Percentiles rank a stretch among this genome's conserved stretches.
Conservation (phyloP, 2,888 invertebrate genomes). For the Conops quadrifasciatus region DNA sequence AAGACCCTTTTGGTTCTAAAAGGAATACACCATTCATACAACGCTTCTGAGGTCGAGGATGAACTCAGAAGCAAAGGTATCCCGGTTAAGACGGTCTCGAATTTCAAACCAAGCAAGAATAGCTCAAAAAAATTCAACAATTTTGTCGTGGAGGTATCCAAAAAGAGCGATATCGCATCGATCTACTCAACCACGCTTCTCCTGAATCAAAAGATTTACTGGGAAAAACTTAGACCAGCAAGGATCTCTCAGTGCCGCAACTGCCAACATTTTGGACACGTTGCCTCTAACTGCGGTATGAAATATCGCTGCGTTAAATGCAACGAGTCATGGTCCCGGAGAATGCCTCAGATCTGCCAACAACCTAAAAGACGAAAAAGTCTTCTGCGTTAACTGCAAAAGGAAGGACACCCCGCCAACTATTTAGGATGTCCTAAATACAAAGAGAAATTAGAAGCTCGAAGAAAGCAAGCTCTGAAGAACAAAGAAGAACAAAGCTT, state of each 20-base stretch:
- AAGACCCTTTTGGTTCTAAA: no score
- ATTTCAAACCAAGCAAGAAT: background rate
- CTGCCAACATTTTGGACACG: conserved; percentile 20
- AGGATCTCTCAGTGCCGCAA: background rate
- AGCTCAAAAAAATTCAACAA: background rate
- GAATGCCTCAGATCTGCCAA: background rate
- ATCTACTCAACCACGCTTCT: background rate
- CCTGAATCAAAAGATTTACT: conserved; percentile 4
- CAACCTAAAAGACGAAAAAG: background rate
- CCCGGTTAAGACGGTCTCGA: background rate
- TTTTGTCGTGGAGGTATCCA: background rate
- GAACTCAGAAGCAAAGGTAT: no score
- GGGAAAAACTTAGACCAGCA: conserved; percentile 4
- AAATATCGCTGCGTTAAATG: conserved; percentile 10
- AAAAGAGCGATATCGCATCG: background rate
- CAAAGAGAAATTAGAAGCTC: background rate
- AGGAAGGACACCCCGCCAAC: background rate
- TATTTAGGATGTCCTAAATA: conserved; percentile 1
- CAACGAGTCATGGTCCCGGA: background rate
- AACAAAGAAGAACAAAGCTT: background rate
- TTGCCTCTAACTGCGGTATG: background rate
- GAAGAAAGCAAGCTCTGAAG: background rate
- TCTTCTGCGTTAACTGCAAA: background rate
- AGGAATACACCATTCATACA: no score
- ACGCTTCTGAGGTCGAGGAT: no score